Percentiles rank a stretch among this genome's conserved stretches.
These are phyloP conservation scores for Oxystoma pomonae DNA, from an alignment of 2,888 invertebrate species.

Conservation along the genomic window DNA sequence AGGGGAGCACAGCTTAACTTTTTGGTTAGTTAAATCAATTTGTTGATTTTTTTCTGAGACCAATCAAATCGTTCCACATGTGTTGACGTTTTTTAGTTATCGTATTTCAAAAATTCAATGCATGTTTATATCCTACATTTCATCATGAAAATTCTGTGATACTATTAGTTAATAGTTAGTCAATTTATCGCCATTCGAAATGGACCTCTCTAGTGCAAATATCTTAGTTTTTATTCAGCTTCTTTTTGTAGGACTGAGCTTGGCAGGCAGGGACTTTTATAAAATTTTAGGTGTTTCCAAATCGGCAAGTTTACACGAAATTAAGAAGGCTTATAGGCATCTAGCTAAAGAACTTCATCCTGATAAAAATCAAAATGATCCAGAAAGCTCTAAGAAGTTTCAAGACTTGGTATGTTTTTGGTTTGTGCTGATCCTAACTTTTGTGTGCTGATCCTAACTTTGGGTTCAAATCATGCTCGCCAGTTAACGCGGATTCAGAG, in stretches of 20 bases:
- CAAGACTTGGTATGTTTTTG: slow-evolving; percentile 67
- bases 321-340: slow-evolving; percentile 96
- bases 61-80: not conserved
- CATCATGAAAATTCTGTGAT: not conserved
- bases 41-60: not conserved
- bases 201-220: not conserved
- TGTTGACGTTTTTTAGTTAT: not conserved
- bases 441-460: too few species aligned
- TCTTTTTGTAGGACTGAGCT: slow-evolving; percentile 35
- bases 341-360: slow-evolving; percentile 96
- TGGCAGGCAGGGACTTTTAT: slow-evolving; percentile 87
- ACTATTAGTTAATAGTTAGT: too few species aligned
- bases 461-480: too few species aligned
- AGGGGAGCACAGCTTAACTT: not conserved
- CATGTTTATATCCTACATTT: not conserved
- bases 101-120: not conserved
- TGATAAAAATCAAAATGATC: slow-evolving; percentile 94
- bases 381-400: slow-evolving; percentile 88
- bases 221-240: not conserved
- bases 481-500: too few species aligned
- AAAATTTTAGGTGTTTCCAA: slow-evolving; percentile 82
- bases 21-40: not conserved
- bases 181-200: not conserved
- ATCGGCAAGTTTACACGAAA: slow-evolving; percentile 86
- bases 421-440: too few species aligned